phyloP scores from a whole-genome alignment of 2,888 invertebrate genomes.

The Hirtodrosophila alboralis region DNA sequence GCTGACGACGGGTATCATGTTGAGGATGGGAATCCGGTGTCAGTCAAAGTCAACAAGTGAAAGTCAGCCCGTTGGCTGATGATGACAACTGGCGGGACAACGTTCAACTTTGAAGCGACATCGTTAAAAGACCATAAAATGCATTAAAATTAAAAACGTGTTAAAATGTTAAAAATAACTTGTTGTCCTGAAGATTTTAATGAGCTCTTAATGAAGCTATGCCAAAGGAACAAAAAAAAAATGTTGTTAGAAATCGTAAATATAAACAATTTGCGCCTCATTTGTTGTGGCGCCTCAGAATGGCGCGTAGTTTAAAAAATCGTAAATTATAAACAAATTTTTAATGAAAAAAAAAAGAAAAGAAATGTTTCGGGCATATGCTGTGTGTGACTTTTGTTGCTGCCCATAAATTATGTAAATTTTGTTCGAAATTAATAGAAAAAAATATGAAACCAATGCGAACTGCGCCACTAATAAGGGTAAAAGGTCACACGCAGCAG shows the following conservation, averaged over 20 bases:
- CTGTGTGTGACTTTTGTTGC: constrained; percentile 70
- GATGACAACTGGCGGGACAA: constrained; percentile 27
- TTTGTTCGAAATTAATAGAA: constrained; percentile 54
- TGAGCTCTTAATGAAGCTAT: constrained; percentile 70
- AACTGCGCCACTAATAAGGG: constrained; percentile 69
- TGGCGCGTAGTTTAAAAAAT: constrained; percentile 51
- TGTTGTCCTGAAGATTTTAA: constrained; percentile 57
- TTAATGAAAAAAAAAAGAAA: constrained; percentile 56
- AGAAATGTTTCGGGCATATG: constrained; percentile 53
- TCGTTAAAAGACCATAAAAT: constrained; percentile 75
- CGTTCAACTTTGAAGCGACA: constrained; percentile 24
- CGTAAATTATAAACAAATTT: constrained; percentile 69
- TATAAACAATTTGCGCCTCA: constrained; percentile 56
- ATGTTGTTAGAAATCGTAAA: constrained; percentile 2
- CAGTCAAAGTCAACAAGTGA: constrained; percentile 70
- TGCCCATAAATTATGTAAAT: constrained; percentile 78
- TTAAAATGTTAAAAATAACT: constrained; percentile 69
- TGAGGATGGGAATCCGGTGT: constrained; percentile 7
- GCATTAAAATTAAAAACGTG: constrained; percentile 82
- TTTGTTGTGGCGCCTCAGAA: constrained; percentile 36
- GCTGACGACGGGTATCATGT: constrained; percentile 54
- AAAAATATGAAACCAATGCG: constrained; percentile 39
- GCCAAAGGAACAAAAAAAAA: constrained; percentile 17
- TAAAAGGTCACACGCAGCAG: constrained; percentile 66
- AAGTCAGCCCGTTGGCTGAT: constrained; percentile 47